Conservation (phyloP, 2,113 vertebrate species). For the Tetrao urogallus region DNA sequence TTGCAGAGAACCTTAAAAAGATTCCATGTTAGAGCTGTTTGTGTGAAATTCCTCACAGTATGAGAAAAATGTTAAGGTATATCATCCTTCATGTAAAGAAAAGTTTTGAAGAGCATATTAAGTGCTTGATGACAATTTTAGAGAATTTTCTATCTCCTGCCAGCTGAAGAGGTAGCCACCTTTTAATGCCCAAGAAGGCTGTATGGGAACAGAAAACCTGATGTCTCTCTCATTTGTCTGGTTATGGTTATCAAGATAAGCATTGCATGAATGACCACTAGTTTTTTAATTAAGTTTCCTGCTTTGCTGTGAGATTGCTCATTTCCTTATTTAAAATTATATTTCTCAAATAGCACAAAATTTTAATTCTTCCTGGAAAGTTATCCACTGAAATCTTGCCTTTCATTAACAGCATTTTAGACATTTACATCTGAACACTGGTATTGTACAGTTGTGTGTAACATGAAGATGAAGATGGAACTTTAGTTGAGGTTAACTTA, state of each 20-base stretch:
- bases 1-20: not conserved
- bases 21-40: not conserved
- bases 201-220: not conserved
- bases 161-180: not conserved
- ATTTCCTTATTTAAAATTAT: conserved; percentile 56
- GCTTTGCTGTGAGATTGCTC: conserved; percentile 37
- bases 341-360: not conserved
- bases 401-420: conserved; percentile 1
- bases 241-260: conserved; percentile 45
- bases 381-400: not conserved
- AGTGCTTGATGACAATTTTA: not conserved
- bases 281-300: conserved; percentile 52
- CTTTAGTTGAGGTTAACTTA: not conserved
- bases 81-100: not conserved
- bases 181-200: not conserved
- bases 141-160: not conserved
- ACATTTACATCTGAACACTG: not conserved
- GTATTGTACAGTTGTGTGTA: not conserved
- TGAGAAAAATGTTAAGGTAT: not conserved
- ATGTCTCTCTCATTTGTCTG: conserved; percentile 36
- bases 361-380: conserved; percentile 10
- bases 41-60: not conserved
- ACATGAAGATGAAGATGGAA: not conserved
- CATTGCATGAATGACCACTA: conserved; percentile 1
- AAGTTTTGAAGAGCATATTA: not conserved